A percentile compares a stretch with the other conserved stretches of the same genome.
phyloP scores from a whole-genome alignment of 2,113 vertebrate genomes.

The Datnioides undecimradiatus region DNA sequence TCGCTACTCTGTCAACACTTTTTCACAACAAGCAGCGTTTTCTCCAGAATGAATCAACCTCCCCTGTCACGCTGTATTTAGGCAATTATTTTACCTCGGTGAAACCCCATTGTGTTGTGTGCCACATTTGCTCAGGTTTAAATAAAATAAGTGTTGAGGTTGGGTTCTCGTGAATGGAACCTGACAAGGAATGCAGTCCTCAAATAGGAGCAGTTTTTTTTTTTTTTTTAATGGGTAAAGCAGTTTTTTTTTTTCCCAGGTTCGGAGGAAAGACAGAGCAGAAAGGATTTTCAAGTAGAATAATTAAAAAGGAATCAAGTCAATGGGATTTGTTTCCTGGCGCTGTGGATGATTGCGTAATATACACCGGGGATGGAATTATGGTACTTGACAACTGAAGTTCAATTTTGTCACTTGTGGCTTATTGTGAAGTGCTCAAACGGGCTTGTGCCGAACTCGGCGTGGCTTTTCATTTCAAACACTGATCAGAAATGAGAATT shows the following conservation, averaged over 20 bases:
- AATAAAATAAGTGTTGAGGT: conserved; percentile 58
- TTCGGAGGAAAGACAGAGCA: conserved; percentile 36
- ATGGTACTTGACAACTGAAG: conserved; percentile 60
- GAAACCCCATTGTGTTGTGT: conserved; percentile 52
- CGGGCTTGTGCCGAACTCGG: background rate
- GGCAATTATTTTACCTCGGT: conserved; percentile 65
- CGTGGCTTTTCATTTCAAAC: conserved; percentile 21
- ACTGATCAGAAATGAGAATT: conserved; percentile 14
- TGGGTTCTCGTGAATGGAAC: conserved; percentile 51
- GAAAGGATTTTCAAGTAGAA: conserved; percentile 65
- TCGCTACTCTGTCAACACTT: conserved; percentile 52
- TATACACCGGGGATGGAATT: conserved; percentile 58
- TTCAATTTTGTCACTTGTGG: conserved; percentile 66
- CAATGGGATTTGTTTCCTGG: conserved; percentile 68
- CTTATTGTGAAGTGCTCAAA: conserved; percentile 52
- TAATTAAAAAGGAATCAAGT: conserved; percentile 75
- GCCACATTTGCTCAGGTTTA: conserved; percentile 60
- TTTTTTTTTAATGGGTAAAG: conserved; percentile 40
- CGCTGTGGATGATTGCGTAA: conserved; percentile 58
- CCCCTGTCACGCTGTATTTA: conserved; percentile 64
- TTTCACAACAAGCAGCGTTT: conserved; percentile 45
- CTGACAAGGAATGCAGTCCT: conserved; percentile 57
- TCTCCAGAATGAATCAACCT: conserved; percentile 55
- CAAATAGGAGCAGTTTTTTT: conserved; percentile 39
- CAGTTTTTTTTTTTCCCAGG: conserved; percentile 29